Base-by-base conservation (phyloP, 2,888 invertebrate genomes). In the Drosophila mimetica region DNA sequence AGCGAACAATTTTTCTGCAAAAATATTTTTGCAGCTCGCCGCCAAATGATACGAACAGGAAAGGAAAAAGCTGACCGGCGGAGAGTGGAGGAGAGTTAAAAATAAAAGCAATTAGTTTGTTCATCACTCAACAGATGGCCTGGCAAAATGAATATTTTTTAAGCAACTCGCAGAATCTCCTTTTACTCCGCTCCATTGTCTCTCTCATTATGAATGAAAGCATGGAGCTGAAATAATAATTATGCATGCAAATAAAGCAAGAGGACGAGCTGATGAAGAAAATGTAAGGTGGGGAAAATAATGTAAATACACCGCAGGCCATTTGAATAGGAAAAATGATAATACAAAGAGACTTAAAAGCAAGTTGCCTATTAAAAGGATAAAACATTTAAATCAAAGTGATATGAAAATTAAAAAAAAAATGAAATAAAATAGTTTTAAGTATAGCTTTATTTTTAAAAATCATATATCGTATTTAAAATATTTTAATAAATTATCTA, bases 91-190 rank as follows among this genome's bases (percentile, higher is more conserved):
- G 30, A 42, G 37, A 51, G 20, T 54, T 66, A 57, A 85, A 77
- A 86, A 79, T 83, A 85, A 85, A 88, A 88, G 88, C 89, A 88
- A 88, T 88, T 88, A 88, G 89, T 88, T 86, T 82, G 86, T 77
- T 89, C 87, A 87, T 79, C 84, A 84, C 86, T 88, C 89, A 89
- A 77, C 88, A 89, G 88, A 82, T 88, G 87, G 84, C 82, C 72
- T 59, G 73, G 77, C 74, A 74, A 79, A 81, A 77, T 77, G 83
- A 73, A 80, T 75, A 82, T 76, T 76, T 75, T 76, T 67, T 66
- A 58, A 81, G 76, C 67, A 73, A 74, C 64, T 65, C 48, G 14
- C 57, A 16, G 30, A 14, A 13, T 20, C 30, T 51, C 39, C 46
- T 4, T 48, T 50, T 28, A 8, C 16, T 20, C 34, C 11, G 7